Conservation (phyloP, 2,113 vertebrate species). For the Menura novaehollandiae region DNA sequence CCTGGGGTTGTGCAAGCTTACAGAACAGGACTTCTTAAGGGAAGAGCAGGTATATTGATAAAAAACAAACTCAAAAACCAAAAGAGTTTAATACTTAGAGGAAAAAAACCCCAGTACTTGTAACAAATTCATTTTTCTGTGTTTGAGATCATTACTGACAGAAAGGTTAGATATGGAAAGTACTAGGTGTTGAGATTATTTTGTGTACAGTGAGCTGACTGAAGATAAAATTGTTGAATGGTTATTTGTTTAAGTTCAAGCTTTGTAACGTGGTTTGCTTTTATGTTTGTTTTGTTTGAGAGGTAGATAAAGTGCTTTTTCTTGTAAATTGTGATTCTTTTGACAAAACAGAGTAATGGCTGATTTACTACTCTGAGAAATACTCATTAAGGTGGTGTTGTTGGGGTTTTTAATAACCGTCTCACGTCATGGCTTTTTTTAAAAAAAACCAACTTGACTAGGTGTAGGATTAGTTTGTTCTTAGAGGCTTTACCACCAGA, state of each 20-base stretch:
- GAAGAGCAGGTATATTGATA: background rate
- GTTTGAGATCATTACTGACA: background rate
- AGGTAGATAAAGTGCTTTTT: background rate
- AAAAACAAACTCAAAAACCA: background rate
- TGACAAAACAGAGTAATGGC: background rate
- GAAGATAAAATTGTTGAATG: background rate
- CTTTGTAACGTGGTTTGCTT: background rate
- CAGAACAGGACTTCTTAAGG: background rate
- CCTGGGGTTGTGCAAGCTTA: background rate
- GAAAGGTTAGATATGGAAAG: background rate
- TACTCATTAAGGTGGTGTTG: background rate
- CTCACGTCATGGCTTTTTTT: background rate
- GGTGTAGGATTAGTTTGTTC: background rate
- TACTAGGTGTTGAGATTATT: background rate
- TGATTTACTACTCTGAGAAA: background rate
- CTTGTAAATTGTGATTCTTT: background rate
- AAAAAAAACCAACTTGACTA: background rate
- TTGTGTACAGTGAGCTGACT: background rate
- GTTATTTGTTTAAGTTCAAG: background rate
- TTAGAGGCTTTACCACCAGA: background rate
- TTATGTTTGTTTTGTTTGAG: background rate
- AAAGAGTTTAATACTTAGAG: background rate
- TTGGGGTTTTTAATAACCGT: background rate
- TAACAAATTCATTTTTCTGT: background rate
- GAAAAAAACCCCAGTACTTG: fast-evolving